Conservation (phyloP, 1,140 invertebrate species). For the Cotesia chilonis region DNA sequence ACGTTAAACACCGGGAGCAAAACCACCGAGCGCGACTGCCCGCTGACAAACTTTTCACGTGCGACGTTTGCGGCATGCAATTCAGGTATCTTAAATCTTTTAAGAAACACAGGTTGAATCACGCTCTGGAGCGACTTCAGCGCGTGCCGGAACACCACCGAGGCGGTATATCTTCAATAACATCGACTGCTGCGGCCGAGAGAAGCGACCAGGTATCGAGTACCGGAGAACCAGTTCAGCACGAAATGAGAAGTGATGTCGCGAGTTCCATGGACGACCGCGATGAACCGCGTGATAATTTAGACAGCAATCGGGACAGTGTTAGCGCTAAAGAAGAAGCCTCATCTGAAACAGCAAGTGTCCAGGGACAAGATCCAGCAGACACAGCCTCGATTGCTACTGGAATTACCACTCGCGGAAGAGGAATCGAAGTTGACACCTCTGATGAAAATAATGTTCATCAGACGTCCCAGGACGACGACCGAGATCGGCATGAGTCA, state of each 20-base stretch:
- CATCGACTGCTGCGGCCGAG: conserved; percentile 51
- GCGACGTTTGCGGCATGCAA: conserved; percentile 89
- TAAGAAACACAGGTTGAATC: conserved; percentile 87
- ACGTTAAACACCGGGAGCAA: conserved; percentile 87
- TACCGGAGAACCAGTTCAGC: conserved; percentile 73
- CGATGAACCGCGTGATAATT: not conserved
- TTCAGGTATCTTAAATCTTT: conserved; percentile 87
- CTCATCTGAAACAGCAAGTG: conserved; percentile 43
- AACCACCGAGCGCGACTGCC: conserved; percentile 85
- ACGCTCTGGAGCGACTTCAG: conserved; percentile 82
- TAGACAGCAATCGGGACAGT: not conserved
- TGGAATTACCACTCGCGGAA: not conserved
- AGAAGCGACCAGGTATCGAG: conserved; percentile 76
- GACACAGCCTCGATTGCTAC: conserved; percentile 13
- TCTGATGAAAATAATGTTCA: conserved; percentile 45
- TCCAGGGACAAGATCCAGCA: conserved; percentile 41
- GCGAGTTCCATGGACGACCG: conserved; percentile 44
- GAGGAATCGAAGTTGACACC: conserved; percentile 35
- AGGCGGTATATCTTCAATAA: conserved; percentile 3
- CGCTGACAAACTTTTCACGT: conserved; percentile 88
- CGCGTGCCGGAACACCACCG: conserved; percentile 41
- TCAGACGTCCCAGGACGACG: conserved; percentile 43
- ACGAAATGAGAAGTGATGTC: conserved; percentile 59
- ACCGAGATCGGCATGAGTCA: conserved; percentile 46
- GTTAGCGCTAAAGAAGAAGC: conserved; percentile 46